These are phyloP conservation scores for Ethmia dodecea DNA, from an alignment of 2,888 invertebrate species.

Conservation along the genomic window DNA sequence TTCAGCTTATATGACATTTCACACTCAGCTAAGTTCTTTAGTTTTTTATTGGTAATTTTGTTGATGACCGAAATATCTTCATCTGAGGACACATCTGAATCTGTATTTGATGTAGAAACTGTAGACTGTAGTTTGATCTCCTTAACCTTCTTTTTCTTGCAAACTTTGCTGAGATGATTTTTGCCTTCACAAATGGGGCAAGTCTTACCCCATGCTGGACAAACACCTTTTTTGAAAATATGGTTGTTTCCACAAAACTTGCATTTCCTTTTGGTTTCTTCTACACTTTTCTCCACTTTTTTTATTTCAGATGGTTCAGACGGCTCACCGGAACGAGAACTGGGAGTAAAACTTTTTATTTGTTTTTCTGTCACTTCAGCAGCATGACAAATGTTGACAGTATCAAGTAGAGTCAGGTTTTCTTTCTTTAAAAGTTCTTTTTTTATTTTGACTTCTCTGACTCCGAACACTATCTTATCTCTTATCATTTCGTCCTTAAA, in stretches of 20 bases:
- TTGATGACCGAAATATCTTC: not conserved
- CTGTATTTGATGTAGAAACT: too few species aligned
- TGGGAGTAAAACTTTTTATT: not conserved
- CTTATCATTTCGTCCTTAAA: not conserved
- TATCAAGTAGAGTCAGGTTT: conserved; percentile 1
- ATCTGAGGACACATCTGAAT: not conserved
- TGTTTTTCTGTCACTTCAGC: conserved; percentile 1
- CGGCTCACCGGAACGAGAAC: not conserved
- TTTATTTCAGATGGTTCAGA: not conserved
- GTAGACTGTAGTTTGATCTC: not conserved
- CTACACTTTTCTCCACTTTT: not conserved
- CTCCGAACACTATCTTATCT: not conserved
- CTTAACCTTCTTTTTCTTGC: conserved; percentile 7
- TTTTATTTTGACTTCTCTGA: not conserved
- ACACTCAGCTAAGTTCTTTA: not conserved
- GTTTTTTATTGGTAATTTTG: not conserved
- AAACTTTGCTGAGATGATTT: conserved; percentile 9
- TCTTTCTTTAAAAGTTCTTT: conserved; percentile 5
- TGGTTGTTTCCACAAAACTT: conserved; percentile 3
- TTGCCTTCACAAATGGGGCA: conserved; percentile 6
- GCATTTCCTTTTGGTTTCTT: not conserved
- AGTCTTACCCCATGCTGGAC: conserved; percentile 8
- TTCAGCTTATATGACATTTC: not conserved
- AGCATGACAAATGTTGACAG: not conserved
- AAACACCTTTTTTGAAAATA: conserved; percentile 4